A percentile compares a stretch with the other conserved stretches of the same genome.
Conservation (phyloP, 2,888 invertebrate species). For the Eristalinus aeneus region DNA sequence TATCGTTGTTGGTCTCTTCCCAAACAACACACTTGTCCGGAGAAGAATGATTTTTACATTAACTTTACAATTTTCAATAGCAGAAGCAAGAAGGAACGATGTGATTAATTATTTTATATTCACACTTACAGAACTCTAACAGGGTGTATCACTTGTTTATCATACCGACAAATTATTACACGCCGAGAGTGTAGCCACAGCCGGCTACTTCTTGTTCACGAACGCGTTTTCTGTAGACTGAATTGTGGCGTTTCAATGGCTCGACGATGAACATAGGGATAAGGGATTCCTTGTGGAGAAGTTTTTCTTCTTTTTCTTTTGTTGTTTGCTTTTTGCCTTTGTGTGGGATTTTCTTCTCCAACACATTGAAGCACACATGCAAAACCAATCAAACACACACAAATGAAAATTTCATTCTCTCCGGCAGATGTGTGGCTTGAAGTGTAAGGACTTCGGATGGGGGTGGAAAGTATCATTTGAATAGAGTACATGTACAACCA, state of each 20-base stretch:
- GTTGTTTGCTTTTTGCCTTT: constrained; percentile 3
- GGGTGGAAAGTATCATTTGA: constrained; percentile 58
- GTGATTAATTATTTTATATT: constrained; percentile 67
- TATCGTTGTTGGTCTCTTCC: not conserved
- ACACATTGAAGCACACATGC: constrained; percentile 17
- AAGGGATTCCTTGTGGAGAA: constrained; percentile 52
- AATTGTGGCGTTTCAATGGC: constrained; percentile 73
- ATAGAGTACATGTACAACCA: constrained; percentile 53
- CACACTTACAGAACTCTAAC: constrained; percentile 81
- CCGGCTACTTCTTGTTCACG: constrained; percentile 81
- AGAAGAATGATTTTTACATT: not conserved
- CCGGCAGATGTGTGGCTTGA: constrained; percentile 11
- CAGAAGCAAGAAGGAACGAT: constrained; percentile 1
- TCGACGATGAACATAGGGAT: constrained; percentile 59
- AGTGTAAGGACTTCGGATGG: constrained; percentile 51
- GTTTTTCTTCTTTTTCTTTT: constrained; percentile 12
- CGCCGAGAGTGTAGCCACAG: constrained; percentile 81
- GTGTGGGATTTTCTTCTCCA: constrained; percentile 19
- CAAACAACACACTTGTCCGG: not conserved
- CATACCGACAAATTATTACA: constrained; percentile 81
- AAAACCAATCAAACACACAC: constrained; percentile 5
- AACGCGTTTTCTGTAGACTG: constrained; percentile 81
- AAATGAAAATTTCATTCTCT: constrained; percentile 34
- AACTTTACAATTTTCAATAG: not conserved
- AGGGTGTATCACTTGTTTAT: constrained; percentile 81